Evolutionary conservation across 2,797 vertebrate species (phyloP), one percentile per base, ranked within the genome.

Genomic region (Hephaestus fuliginosus): DNA sequence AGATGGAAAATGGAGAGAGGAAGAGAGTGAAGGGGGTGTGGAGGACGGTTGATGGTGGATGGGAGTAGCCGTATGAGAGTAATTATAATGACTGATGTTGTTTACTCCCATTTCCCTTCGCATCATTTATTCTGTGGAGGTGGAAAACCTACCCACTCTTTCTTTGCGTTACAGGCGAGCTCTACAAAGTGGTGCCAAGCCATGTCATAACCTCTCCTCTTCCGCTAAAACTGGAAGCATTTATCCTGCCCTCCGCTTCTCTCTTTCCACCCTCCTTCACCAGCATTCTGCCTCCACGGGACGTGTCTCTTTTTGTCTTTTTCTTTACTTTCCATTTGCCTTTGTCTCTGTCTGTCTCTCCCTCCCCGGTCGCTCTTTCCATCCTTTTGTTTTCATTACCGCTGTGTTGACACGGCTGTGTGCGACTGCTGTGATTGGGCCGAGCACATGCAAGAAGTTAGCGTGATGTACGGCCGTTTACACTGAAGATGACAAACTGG

Each of bases 71-170:
- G 89, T 93, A 93, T 92, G 92, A 93, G 90, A 93, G 92, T 92
- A 91, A 95, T 95, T 95, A 93, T 80, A 89, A 91, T 92, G 93
- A 95, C 90, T 93, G 92, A 95, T 94, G 92, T 95, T 95, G 94
- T 95, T 95, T 95, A 95, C 93, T 93, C 92, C 93, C 91, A 93
- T 93, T 92, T 94, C 92, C 92, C 87, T 90, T 93, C 78, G 91
- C 94, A 94, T 95, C 91, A 94, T 95, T 95, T 95, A 93, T 93
- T 94, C 89, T 93, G 91, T 86, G 86, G 86, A 88, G 91, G 91
- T 93, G 91, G 91, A 94, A 90, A 95, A 93, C 91, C 92, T 88
- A 92, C 85, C 80, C 88, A 77, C 78, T 80, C 82, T 84, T 81
- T 88, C 76, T 87, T 77, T 86, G 76, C 58, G 1, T 78, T 88